These are phyloP conservation scores for Megaptera novaeangliae DNA, from an alignment of 2,113 vertebrate genomes.

Conservation along the genomic window DNA sequence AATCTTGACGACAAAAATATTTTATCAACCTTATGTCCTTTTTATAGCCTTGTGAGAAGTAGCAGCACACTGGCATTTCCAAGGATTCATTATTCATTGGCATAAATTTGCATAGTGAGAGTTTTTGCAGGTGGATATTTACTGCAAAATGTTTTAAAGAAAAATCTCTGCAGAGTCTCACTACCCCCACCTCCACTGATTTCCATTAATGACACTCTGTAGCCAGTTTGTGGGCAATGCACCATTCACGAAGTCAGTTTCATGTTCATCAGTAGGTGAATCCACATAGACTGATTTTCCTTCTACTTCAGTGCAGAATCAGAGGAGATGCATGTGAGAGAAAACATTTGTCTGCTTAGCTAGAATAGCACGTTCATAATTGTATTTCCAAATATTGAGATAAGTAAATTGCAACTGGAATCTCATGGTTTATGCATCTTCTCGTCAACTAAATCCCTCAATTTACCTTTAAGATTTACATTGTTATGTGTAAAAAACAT, in stretches of 20 bases:
- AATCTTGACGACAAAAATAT: background rate
- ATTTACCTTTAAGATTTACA: slow-evolving; percentile 4
- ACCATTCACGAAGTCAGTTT: slow-evolving; percentile 1
- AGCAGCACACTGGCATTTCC: background rate
- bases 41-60: background rate
- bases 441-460: background rate
- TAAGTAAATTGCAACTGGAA: background rate
- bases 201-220: background rate
- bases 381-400: background rate
- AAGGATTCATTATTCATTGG: background rate
- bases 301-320: background rate
- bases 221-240: background rate
- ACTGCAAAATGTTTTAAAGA: background rate
- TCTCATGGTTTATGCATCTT: background rate
- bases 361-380: background rate
- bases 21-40: background rate
- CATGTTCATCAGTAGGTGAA: background rate
- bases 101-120: background rate
- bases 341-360: background rate
- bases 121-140: background rate
- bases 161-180: background rate
- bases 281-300: background rate
- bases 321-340: background rate
- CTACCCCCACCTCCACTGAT: background rate
- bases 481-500: background rate